Base-by-base conservation (phyloP, 2,113 vertebrate genomes). In the Triplophysa tibetana region DNA sequence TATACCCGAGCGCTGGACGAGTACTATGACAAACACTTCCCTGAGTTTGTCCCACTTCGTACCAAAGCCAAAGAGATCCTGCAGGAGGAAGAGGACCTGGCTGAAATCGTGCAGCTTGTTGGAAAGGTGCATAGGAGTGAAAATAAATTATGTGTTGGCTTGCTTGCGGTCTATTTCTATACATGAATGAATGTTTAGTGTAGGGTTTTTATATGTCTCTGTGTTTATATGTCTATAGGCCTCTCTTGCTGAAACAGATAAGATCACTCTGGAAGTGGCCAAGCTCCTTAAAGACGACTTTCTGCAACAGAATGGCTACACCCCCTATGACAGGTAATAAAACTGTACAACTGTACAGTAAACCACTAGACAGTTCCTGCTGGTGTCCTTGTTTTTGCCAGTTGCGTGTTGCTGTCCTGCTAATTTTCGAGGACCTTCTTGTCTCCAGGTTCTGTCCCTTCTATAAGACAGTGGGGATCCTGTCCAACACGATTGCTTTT, bases 251-350 rank as follows among this genome's bases (percentile, higher is more conserved):
- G 97, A 99, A 93, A 95, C 95, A 0, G 97, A 99, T 90, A 99
- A 99, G 92, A 99, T 99, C 84, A 99, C 97, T 12, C 87, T 99
- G 88, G 97, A 99, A 85, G 97, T 99, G 83, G 97, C 97, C 86
- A 99, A 98, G 89, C 93, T 99, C 87, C 92, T 99, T 84, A 99
- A 99, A 90, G 97, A 99, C n/a, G 97, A 98, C 90, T 99, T 98
- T 90, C 91, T 99, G 87, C 97, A 99, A 84, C 97, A 99, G 90
- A 98, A 98, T 70, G 96, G 97, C 81, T 99, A 99, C 74, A 97
- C 96, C 0, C 94, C 97, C 24, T 98, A 98, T 33, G 97, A 99
- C 93, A 94, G 96, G 96, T 97, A 21, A 8, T 58, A 86, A 69
- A 48, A 0, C 33, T 72, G 2, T 29, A 45, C 14, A 17, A 0